Percentiles rank a stretch among this genome's conserved stretches.
Evolutionary conservation across 2,797 vertebrate genomes (phyloP).

Genomic region (Enoplosus armatus): DNA sequence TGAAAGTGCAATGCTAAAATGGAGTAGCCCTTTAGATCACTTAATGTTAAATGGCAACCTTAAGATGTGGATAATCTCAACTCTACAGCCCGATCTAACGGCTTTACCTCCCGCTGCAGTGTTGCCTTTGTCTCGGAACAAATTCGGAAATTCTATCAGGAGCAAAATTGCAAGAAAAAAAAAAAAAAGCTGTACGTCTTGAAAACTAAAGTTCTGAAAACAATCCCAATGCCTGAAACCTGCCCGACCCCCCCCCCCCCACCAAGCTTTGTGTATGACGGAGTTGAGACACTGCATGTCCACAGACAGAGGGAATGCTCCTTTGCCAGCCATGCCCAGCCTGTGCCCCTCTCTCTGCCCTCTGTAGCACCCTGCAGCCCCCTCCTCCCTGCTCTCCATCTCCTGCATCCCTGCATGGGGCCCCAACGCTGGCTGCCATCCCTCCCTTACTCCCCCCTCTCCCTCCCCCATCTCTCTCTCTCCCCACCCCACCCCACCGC

Average conservation of each 20-base stretch:
- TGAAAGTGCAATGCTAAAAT: neutral
- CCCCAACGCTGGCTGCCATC: conserved; percentile 75
- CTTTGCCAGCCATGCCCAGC: conserved; percentile 73
- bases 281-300: conserved; percentile 34
- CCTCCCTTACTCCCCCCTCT: conserved; percentile 31
- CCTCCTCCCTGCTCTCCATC: conserved; percentile 58
- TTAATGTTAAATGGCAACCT: conserved; percentile 4
- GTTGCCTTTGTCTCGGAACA: conserved; percentile 7
- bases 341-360: conserved; percentile 62
- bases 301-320: conserved; percentile 72
- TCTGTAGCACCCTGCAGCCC: conserved; percentile 68
- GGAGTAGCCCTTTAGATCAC: neutral
- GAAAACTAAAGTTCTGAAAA: neutral
- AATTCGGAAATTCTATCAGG: neutral
- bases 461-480: conserved; percentile 4
- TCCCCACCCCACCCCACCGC: neutral
- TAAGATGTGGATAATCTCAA: neutral
- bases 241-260: neutral
- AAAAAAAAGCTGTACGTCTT: neutral
- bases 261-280: conserved; percentile 26
- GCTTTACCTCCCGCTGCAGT: neutral
- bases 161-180: neutral
- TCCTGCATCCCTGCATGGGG: conserved; percentile 74
- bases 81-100: neutral
- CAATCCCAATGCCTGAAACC: conserved; percentile 19